Evolutionary conservation across 2,888 invertebrate species (phyloP).

Genomic region (Scaptomyza parva): DNA sequence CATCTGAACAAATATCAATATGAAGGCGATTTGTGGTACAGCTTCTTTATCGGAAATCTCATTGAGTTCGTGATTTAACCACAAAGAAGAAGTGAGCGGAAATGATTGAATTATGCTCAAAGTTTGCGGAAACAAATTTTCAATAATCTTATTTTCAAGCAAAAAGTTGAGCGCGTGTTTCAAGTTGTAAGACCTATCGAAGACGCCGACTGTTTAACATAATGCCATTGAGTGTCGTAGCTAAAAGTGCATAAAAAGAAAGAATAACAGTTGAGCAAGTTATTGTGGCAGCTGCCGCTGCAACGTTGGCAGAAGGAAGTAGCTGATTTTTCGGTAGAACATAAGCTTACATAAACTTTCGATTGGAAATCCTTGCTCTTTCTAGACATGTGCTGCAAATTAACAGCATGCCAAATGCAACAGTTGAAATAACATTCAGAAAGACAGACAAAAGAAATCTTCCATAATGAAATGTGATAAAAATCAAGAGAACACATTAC

Average conservation of each 20-base stretch:
- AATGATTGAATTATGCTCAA: constrained; percentile 62
- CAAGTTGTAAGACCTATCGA: constrained; percentile 51
- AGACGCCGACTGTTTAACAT: constrained; percentile 38
- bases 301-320: constrained; percentile 18
- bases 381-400: constrained; percentile 44
- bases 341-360: constrained; percentile 55
- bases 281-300: constrained; percentile 42
- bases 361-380: constrained; percentile 42
- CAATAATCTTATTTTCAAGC: constrained; percentile 61
- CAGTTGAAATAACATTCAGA: constrained; percentile 1
- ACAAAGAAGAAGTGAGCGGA: constrained; percentile 41
- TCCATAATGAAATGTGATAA: constrained; percentile 34
- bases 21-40: too few species aligned
- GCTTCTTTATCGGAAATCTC: constrained; percentile 37
- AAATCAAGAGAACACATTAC: constrained; percentile 26
- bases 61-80: constrained; percentile 24
- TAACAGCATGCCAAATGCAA: constrained; percentile 39
- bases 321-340: constrained; percentile 26
- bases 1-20: neutral
- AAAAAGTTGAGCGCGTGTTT: constrained; percentile 40
- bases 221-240: constrained; percentile 33
- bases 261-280: constrained; percentile 38
- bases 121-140: constrained; percentile 56
- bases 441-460: constrained; percentile 6
- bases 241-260: constrained; percentile 38